Percentiles rank a stretch among this genome's conserved stretches.
Evolutionary conservation across 2,888 invertebrate species (phyloP).

Genomic region (Flexamia atlantica): DNA sequence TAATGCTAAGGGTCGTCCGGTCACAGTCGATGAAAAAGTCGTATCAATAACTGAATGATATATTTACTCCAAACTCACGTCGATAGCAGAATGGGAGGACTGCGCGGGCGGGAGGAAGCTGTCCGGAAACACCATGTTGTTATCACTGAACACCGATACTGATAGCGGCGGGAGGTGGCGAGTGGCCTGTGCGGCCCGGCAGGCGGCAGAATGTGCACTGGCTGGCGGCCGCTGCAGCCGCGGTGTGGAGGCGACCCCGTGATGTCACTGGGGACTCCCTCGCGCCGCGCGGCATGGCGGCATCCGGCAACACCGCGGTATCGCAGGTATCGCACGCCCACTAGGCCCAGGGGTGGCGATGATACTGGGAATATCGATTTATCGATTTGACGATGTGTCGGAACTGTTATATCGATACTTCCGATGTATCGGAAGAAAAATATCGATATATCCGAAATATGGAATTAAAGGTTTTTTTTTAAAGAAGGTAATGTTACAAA

Average conservation of each 20-base stretch:
- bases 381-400: too few species aligned
- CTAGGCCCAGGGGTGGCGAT: too few species aligned
- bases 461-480: too few species aligned
- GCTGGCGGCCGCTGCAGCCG: neutral
- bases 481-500: too few species aligned
- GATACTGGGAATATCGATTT: too few species aligned
- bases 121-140: constrained; percentile 39
- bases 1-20: too few species aligned
- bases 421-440: too few species aligned
- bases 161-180: neutral
- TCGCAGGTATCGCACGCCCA: too few species aligned
- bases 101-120: neutral
- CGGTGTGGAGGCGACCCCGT: neutral
- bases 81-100: constrained; percentile 28
- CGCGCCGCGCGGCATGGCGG: neutral
- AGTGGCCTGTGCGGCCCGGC: constrained; percentile 24
- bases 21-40: too few species aligned
- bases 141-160: constrained; percentile 41
- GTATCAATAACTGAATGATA: too few species aligned
- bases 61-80: neutral
- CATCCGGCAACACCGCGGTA: neutral
- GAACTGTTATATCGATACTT: too few species aligned
- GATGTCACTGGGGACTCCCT: constrained; percentile 21
- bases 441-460: too few species aligned
- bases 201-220: constrained; percentile 34